phyloP scores from a whole-genome alignment of 2,113 vertebrate species.

The Vulpes ferrilata region DNA sequence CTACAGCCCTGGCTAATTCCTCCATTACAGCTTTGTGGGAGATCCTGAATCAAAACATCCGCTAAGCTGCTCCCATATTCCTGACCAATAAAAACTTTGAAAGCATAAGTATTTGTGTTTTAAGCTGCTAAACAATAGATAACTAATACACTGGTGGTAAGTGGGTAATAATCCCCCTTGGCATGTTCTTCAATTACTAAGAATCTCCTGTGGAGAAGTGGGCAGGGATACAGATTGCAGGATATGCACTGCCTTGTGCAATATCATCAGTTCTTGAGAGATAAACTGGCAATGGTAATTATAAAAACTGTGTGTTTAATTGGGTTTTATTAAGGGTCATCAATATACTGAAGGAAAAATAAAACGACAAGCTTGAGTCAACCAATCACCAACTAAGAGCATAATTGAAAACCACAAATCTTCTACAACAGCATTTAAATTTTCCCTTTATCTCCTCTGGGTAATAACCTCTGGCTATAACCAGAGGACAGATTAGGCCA shows the following conservation, averaged over 20 bases:
- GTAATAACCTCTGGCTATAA: neutral
- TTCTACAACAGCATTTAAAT: neutral
- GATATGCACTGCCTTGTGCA: neutral
- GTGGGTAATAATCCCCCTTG: neutral
- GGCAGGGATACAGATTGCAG: neutral
- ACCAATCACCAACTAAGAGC: neutral
- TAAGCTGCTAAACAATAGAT: neutral
- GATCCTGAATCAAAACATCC: neutral
- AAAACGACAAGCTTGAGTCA: neutral
- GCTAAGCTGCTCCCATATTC: neutral
- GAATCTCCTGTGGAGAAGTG: neutral
- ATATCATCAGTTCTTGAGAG: neutral
- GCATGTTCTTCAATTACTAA: neutral
- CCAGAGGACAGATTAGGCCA: neutral
- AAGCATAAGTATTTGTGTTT: neutral
- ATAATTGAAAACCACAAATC: neutral
- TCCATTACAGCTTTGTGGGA: neutral
- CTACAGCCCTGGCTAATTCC: neutral
- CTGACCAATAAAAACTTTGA: neutral
- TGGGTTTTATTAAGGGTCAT: neutral
- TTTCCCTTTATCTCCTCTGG: neutral
- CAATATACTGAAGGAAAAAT: neutral
- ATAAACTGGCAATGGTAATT: neutral
- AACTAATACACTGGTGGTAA: neutral
- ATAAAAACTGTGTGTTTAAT: neutral